phyloP scores from a whole-genome alignment of 2,113 vertebrate genomes.

The Circaetus gallicus region DNA sequence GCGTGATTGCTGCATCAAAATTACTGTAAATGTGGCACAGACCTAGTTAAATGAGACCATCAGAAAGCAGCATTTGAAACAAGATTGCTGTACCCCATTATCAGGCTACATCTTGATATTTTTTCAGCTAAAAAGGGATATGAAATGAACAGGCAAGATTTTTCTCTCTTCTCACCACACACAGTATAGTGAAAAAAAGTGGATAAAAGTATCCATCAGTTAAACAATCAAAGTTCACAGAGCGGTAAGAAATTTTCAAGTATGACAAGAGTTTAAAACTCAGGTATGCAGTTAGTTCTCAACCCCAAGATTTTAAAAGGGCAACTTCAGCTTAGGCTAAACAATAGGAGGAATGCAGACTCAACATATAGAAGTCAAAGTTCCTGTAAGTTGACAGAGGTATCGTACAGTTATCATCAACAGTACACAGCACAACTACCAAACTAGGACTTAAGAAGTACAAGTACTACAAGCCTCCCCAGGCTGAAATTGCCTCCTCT shows the following conservation, averaged over 20 bases:
- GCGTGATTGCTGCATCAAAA: neutral
- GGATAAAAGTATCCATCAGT: neutral
- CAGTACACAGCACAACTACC: neutral
- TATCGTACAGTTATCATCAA: neutral
- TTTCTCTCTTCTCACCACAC: neutral
- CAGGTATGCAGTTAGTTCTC: neutral
- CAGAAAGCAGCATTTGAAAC: neutral
- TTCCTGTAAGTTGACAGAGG: neutral
- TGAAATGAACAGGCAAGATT: neutral
- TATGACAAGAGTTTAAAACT: neutral
- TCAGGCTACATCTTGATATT: neutral
- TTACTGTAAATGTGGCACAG: neutral
- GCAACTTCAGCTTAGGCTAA: neutral
- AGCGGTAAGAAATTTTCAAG: neutral
- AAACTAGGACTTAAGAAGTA: neutral
- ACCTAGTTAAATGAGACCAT: neutral
- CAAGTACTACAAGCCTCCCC: rapidly evolving
- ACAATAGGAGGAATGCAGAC: neutral
- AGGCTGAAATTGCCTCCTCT: neutral
- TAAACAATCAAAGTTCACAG: neutral
- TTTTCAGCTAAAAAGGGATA: neutral
- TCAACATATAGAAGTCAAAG: neutral
- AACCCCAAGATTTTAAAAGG: neutral
- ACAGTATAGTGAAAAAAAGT: neutral
- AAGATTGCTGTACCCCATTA: neutral